These are phyloP conservation scores for Pygathrix nemaeus DNA, from an alignment of 2,113 vertebrate genomes.

Conservation along the genomic window DNA sequence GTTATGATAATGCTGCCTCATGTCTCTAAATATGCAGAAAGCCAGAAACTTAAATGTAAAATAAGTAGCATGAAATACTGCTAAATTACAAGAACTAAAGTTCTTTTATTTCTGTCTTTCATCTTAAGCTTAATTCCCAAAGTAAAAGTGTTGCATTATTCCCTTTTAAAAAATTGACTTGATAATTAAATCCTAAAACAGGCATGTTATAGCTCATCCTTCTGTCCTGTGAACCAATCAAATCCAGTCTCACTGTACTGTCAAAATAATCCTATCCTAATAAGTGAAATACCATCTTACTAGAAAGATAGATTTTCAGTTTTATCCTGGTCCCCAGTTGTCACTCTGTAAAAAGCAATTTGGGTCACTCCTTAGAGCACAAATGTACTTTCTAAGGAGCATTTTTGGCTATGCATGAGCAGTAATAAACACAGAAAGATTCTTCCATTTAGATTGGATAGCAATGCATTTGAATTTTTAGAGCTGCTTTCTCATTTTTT, in stretches of 20 bases:
- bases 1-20: constrained; percentile 17
- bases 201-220: not conserved
- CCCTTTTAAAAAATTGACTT: constrained; percentile 39
- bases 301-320: not conserved
- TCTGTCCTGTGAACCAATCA: not conserved
- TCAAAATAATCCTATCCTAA: not conserved
- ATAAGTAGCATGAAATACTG: constrained; percentile 55
- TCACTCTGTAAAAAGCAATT: constrained; percentile 12
- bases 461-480: constrained; percentile 13
- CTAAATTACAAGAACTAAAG: constrained; percentile 2
- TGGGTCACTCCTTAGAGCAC: not conserved
- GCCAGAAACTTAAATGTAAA: constrained; percentile 55
- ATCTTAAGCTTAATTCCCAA: constrained; percentile 27
- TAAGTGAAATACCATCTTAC: not conserved
- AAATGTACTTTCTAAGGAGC: constrained; percentile 27
- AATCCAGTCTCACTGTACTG: not conserved
- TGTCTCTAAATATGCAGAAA: constrained; percentile 48
- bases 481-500: not conserved
- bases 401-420: not conserved
- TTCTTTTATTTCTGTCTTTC: constrained; percentile 42
- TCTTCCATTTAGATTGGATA: not conserved
- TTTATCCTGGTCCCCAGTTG: not conserved
- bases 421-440: not conserved
- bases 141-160: not conserved
- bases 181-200: constrained; percentile 40